These are phyloP conservation scores for Ericerus pela DNA, from an alignment of 1,140 invertebrate species.

Conservation along the genomic window DNA sequence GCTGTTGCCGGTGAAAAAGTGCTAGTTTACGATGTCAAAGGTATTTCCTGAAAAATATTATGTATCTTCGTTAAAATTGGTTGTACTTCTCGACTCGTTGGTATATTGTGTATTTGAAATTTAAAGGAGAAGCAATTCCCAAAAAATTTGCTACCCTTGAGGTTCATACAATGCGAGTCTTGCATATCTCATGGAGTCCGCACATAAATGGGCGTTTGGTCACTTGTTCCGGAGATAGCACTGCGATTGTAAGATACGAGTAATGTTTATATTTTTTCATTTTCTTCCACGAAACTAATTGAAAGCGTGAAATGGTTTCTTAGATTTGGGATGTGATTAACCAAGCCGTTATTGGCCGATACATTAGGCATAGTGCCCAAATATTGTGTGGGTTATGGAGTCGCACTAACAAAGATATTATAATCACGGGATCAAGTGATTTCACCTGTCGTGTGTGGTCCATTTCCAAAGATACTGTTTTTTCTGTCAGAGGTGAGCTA, in stretches of 20 bases:
- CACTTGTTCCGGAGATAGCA: constrained; percentile 49
- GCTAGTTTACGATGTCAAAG: constrained; percentile 5
- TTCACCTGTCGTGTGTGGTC: constrained; percentile 44
- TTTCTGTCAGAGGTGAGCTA: not conserved
- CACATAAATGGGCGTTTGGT: constrained; percentile 47
- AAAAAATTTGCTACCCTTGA: not conserved
- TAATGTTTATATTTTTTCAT: not conserved
- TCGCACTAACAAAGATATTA: constrained; percentile 41
- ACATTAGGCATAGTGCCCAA: constrained; percentile 34
- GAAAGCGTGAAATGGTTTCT: constrained; percentile 25
- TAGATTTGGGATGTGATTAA: constrained; percentile 55
- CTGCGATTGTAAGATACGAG: constrained; percentile 41
- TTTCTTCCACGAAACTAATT: not conserved
- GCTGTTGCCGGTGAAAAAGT: constrained; percentile 29
- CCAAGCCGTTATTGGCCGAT: constrained; percentile 39
- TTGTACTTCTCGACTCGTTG: not conserved
- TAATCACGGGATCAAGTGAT: constrained; percentile 45
- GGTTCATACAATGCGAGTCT: not conserved
- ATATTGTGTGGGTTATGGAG: constrained; percentile 46
- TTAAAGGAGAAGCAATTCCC: not conserved
- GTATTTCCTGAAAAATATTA: too few species aligned
- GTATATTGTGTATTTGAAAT: not conserved
- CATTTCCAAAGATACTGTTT: constrained; percentile 28
- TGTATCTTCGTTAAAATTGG: too few species aligned
- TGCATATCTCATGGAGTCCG: constrained; percentile 49